Evolutionary conservation across 2,797 vertebrate genomes (phyloP).

Genomic region (Lepus townsendii): DNA sequence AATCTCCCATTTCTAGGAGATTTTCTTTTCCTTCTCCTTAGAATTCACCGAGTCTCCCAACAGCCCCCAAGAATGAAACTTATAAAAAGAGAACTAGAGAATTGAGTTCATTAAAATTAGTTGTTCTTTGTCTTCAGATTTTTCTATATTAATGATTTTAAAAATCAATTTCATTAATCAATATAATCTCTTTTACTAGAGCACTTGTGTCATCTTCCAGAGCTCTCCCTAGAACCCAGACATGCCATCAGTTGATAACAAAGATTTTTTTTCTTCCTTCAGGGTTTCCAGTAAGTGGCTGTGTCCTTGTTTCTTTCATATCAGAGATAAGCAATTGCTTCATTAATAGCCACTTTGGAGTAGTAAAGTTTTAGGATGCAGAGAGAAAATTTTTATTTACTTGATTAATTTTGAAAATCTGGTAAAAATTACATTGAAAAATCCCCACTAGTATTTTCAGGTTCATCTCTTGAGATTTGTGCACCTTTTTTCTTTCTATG

Average conservation of each 20-base stretch:
- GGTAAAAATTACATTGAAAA: constrained; percentile 35
- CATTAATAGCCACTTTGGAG: background rate
- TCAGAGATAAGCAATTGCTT: constrained; percentile 44
- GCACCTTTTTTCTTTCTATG: constrained; percentile 6
- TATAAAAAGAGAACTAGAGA: constrained; percentile 50
- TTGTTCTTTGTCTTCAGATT: constrained; percentile 45
- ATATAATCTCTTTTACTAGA: constrained; percentile 51
- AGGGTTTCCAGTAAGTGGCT: constrained; percentile 35
- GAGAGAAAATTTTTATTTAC: constrained; percentile 33
- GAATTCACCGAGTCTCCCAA: background rate
- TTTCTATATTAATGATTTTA: constrained; percentile 49
- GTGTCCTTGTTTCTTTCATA: background rate
- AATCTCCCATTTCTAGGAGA: background rate
- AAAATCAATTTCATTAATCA: constrained; percentile 67
- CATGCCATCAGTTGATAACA: constrained; percentile 15
- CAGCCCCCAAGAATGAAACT: background rate
- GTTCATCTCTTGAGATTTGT: constrained; percentile 33
- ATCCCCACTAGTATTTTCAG: background rate
- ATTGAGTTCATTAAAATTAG: constrained; percentile 42
- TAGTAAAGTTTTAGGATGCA: background rate
- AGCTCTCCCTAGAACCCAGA: constrained; percentile 40
- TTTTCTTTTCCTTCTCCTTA: background rate
- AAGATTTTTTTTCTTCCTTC: background rate
- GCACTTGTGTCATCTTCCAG: background rate
- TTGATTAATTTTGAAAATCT: constrained; percentile 48